Evolutionary conservation across 1,140 invertebrate genomes (phyloP), one percentile per base, ranked within the genome.

Genomic region (Brachionus manjavacas): DNA sequence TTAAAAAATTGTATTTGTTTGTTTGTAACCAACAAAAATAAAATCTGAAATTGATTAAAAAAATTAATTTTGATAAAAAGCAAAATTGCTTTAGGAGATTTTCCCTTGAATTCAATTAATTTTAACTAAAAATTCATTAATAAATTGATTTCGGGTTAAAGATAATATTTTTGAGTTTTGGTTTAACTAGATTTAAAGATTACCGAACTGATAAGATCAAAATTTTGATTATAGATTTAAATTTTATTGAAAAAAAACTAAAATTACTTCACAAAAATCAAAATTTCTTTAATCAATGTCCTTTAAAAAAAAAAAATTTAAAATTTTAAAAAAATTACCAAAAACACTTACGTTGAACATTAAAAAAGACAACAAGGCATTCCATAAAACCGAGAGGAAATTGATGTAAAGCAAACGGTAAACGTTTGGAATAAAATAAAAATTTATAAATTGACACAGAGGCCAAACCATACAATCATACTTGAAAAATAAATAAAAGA

Each of bases 391-490:
- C 12, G 79, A 60, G n/a, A 81, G 4, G 20, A 81, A 60, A 68
- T 81, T 81, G 2, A 81, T 55, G 28, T 81, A 81, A 1, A 81
- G 20, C 39, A 68, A 60, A 3, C 79, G 79, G 35, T 81, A 81
- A 11, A 81, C 23, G 7, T 31, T 68, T 68, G 79, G 79, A 25
- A 81, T 43, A 46, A 81, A 81, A 68, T 35, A 81, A 64, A 81
- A 81, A 46, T 81, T 81, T 3, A 81, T 43, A 9, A 81, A 39
- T n/a, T 81, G 79, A 9, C 35, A 41, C 12, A 39, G 1, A 2
- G 79, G 79, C 79, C 79, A 81, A 20, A 81, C 66, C n/a, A n/a
- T 23, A 43, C 79, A 81, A 20, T 81, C 79, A 68, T 81, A 81
- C 79, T 81, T 20, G 25, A 39, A 31, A 60, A 64, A 64, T 43